phyloP scores from a whole-genome alignment of 2,888 invertebrate species.

The Sepiola atlantica region DNA sequence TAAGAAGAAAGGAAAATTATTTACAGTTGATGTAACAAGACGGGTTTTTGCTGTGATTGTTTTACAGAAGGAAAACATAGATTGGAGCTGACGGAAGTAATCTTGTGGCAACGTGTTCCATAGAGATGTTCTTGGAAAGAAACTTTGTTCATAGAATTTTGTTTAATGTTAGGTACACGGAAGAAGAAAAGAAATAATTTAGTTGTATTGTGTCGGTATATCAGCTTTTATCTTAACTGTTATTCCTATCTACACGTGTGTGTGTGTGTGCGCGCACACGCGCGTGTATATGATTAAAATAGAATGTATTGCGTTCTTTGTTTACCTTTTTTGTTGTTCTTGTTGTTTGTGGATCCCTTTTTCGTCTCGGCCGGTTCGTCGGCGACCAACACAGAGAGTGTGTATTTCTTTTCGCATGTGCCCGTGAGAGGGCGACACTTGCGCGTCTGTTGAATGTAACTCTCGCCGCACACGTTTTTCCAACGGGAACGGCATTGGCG shows the following conservation, averaged over 20 bases:
- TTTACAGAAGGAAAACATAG: too few relatives aligned
- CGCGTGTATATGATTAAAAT: neutral
- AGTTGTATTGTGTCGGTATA: too few relatives aligned
- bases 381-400: neutral
- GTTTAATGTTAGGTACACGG: too few relatives aligned
- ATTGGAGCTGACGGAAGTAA: too few relatives aligned
- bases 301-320: neutral
- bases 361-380: neutral
- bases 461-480: slow-evolving; percentile 84
- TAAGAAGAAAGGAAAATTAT: too few relatives aligned
- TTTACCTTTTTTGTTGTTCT: neutral
- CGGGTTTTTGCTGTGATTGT: too few relatives aligned
- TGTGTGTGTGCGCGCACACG: neutral
- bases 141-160: too few relatives aligned
- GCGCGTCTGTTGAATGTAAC: slow-evolving; percentile 87
- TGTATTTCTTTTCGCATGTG: neutral
- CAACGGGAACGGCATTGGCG: slow-evolving; percentile 83
- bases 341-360: neutral
- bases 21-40: too few relatives aligned
- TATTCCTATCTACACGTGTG: neutral
- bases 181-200: too few relatives aligned
- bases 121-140: too few relatives aligned
- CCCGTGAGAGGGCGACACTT: slow-evolving; percentile 85
- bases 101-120: too few relatives aligned
- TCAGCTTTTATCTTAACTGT: too few relatives aligned